These are phyloP conservation scores for Formica aserva DNA, from an alignment of 2,888 invertebrate genomes.

Conservation along the genomic window DNA sequence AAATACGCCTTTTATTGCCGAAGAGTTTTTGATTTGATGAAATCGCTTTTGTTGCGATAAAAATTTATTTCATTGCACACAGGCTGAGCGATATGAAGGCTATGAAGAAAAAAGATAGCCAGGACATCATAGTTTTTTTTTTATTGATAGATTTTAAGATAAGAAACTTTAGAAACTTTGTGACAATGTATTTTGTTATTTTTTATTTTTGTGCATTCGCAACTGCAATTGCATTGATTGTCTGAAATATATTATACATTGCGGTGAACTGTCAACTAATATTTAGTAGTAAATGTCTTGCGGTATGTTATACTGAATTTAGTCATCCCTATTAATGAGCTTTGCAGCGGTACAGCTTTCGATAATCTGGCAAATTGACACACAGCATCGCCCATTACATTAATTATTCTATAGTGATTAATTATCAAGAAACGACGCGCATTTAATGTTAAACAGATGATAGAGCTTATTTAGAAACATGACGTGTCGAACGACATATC, in stretches of 20 bases:
- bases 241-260: background rate
- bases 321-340: slow-evolving; percentile 13
- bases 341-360: slow-evolving; percentile 2
- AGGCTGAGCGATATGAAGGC: background rate
- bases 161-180: background rate
- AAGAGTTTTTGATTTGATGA: background rate
- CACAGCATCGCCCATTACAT: slow-evolving; percentile 28
- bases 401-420: slow-evolving; percentile 66
- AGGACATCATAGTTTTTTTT: background rate
- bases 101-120: background rate
- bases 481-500: background rate
- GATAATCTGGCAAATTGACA: slow-evolving; percentile 42
- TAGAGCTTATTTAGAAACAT: slow-evolving; percentile 29
- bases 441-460: slow-evolving; percentile 44
- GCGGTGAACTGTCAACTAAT: background rate
- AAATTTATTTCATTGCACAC: slow-evolving; percentile 4
- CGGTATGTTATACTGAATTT: background rate
- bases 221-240: background rate
- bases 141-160: background rate
- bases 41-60: background rate
- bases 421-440: slow-evolving; percentile 34
- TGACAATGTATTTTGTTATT: background rate
- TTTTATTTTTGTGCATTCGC: background rate
- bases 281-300: background rate
- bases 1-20: background rate